Evolutionary conservation across 1,140 invertebrate species (phyloP).

Genomic region (Heliothis subflexa): DNA sequence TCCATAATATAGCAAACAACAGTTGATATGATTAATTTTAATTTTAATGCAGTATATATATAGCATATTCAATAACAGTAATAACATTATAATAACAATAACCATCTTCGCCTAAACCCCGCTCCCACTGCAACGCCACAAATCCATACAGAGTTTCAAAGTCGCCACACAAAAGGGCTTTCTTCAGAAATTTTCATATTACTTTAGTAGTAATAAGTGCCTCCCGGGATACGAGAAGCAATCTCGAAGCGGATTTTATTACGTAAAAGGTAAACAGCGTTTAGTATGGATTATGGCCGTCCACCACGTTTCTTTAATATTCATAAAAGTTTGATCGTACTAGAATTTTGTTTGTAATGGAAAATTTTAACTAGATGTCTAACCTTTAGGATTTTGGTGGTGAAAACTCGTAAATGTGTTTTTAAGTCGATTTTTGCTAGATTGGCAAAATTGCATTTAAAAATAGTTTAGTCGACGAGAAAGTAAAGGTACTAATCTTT

Average conservation of each 20-base stretch:
- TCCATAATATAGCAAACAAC: too few species aligned
- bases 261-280: constrained; percentile 27
- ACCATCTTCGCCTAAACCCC: neutral
- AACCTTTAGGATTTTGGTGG: neutral
- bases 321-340: too few species aligned
- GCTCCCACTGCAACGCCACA: constrained; percentile 4
- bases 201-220: constrained; percentile 43
- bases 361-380: too few species aligned
- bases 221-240: constrained; percentile 38
- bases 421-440: too few species aligned
- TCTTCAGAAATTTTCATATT: constrained; percentile 46
- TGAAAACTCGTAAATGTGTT: neutral
- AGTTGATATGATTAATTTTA: too few species aligned
- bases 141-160: constrained; percentile 42
- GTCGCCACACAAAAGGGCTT: constrained; percentile 40
- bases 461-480: too few species aligned
- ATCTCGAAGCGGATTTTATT: constrained; percentile 41
- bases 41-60: too few species aligned
- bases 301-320: neutral
- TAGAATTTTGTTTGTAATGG: too few species aligned
- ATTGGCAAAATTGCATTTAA: too few species aligned
- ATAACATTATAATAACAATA: too few species aligned
- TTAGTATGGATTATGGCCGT: constrained; percentile 14
- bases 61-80: too few species aligned
- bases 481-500: too few species aligned